A percentile compares a stretch with the other conserved stretches of the same genome.
These are phyloP conservation scores for Borostomias antarcticus DNA, from an alignment of 2,797 vertebrate genomes.

Conservation along the genomic window DNA sequence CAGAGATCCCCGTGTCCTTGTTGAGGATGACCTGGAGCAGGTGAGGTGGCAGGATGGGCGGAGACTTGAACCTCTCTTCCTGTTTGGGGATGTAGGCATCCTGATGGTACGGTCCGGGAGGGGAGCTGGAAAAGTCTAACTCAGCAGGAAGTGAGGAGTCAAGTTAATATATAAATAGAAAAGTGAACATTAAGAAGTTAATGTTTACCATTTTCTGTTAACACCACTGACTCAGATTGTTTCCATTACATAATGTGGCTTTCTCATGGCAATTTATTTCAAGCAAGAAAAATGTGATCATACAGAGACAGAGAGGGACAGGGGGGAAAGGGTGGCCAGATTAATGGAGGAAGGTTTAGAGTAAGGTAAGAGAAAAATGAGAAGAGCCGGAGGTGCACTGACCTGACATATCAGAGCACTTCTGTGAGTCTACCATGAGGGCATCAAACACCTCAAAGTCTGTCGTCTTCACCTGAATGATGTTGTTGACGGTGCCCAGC, in stretches of 20 bases:
- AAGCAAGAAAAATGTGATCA: neutral
- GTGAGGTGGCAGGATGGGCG: slow-evolving; percentile 95
- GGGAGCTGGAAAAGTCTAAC: slow-evolving; percentile 93
- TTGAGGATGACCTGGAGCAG: slow-evolving; percentile 98
- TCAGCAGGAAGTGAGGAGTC: neutral
- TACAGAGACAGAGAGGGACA: neutral
- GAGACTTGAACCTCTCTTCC: slow-evolving; percentile 93
- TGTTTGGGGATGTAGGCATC: slow-evolving; percentile 90
- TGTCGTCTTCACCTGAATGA: slow-evolving; percentile 98
- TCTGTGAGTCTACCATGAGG: slow-evolving; percentile 98
- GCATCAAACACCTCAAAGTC: slow-evolving; percentile 99
- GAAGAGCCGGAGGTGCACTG: no score
- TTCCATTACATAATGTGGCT: neutral
- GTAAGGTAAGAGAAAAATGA: no score
- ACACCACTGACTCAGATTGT: neutral
- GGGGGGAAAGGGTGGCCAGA: neutral
- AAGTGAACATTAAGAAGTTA: neutral
- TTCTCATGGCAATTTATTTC: neutral
- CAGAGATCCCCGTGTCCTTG: slow-evolving; percentile 97
- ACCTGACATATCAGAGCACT: slow-evolving; percentile 96
- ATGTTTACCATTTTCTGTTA: neutral
- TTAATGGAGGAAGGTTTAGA: neutral
- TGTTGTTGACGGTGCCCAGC: slow-evolving; percentile 93
- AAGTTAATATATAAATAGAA: neutral
- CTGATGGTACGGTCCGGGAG: slow-evolving; percentile 95